A percentile compares a stretch with the other conserved stretches of the same genome.
Conservation (phyloP, 2,113 vertebrate species). For the Neopipo cinnamomea region DNA sequence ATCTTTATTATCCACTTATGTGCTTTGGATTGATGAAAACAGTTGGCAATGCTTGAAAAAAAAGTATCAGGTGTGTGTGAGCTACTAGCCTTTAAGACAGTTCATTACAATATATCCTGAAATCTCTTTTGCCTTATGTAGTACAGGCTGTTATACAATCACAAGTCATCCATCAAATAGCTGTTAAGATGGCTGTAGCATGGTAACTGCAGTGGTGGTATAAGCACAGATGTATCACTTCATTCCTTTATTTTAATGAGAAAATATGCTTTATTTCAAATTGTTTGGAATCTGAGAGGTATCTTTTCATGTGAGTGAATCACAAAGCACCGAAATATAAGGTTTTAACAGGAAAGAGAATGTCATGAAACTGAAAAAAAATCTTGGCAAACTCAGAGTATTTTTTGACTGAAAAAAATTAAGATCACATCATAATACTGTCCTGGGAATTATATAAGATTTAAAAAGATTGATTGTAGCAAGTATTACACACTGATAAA, state of each 20-base stretch:
- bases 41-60: slow-evolving; percentile 24
- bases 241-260: slow-evolving; percentile 51
- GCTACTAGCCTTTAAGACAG: slow-evolving; percentile 65
- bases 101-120: slow-evolving; percentile 68
- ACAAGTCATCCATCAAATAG: slow-evolving; percentile 80
- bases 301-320: slow-evolving; percentile 60
- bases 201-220: slow-evolving; percentile 46
- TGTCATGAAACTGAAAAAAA: slow-evolving; percentile 72
- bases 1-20: slow-evolving; percentile 10
- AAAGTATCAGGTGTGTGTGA: slow-evolving; percentile 59
- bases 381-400: slow-evolving; percentile 74
- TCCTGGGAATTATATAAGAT: slow-evolving; percentile 19
- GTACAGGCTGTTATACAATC: slow-evolving; percentile 68
- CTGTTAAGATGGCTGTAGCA: slow-evolving; percentile 61
- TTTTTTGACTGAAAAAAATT: slow-evolving; percentile 73
- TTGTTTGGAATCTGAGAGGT: slow-evolving; percentile 39
- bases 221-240: slow-evolving; percentile 73
- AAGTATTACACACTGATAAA: not conserved
- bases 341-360: slow-evolving; percentile 74
- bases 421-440: slow-evolving; percentile 75
- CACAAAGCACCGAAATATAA: slow-evolving; percentile 69
- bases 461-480: slow-evolving; percentile 46
- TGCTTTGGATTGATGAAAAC: slow-evolving; percentile 47
- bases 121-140: slow-evolving; percentile 76
- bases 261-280: slow-evolving; percentile 57